phyloP scores from a whole-genome alignment of 2,113 vertebrate genomes.

The Furnarius figulus region DNA sequence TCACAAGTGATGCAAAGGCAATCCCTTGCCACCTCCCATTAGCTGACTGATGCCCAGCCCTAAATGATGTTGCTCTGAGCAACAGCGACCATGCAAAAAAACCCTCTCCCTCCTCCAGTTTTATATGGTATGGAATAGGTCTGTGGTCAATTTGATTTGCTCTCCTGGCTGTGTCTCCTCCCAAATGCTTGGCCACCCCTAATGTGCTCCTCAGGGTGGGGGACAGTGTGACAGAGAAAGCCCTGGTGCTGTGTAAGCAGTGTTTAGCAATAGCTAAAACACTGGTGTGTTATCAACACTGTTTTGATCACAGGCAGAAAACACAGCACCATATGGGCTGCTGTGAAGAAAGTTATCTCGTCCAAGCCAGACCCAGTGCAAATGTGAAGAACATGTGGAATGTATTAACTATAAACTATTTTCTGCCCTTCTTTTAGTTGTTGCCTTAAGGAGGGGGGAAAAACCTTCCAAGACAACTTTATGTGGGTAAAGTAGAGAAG shows the following conservation, averaged over 20 bases:
- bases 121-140: not conserved
- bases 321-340: not conserved
- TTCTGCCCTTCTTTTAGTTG: not conserved
- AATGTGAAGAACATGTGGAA: not conserved
- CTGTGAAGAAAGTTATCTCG: not conserved
- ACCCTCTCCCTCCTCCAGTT: not conserved
- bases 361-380: not conserved
- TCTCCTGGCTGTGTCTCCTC: not conserved
- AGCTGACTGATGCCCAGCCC: not conserved
- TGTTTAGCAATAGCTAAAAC: not conserved
- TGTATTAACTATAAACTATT: not conserved
- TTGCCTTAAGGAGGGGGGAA: too few species aligned
- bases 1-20: not conserved
- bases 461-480: too few species aligned
- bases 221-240: not conserved
- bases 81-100: not conserved
- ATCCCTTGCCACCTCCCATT: not conserved
- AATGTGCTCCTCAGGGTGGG: accelerated
- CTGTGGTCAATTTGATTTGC: accelerated
- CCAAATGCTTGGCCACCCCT: not conserved
- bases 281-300: not conserved
- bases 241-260: not conserved
- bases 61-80: too few species aligned
- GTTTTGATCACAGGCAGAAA: not conserved
- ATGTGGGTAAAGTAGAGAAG: too few species aligned